Base-by-base conservation (phyloP, 1,140 invertebrate species). In the Copidosoma floridanum region DNA sequence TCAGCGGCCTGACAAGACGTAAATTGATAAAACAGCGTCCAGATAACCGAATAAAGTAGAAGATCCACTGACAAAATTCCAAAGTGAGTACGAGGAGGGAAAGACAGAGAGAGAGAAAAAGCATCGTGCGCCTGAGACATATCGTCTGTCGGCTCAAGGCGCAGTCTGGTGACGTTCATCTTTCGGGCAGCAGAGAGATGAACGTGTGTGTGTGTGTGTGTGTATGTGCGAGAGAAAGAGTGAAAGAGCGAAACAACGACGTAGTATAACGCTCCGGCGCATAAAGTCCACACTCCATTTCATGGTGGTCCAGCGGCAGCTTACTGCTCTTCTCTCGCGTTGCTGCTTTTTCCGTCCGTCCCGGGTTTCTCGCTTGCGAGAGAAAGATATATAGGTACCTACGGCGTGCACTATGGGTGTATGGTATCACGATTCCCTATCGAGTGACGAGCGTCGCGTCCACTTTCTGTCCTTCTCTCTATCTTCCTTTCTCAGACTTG, bases 341-440 rank as follows among this genome's bases (percentile, higher is more conserved):
- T 27, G 20, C 12, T 26, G 0, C 29, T 24, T 11, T 56, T 4
- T 23, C 46, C 40, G 12, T 32, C 29, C 7, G 14, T 23, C 16
- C 21, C 11, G 52, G n/a, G n/a, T n/a, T n/a, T n/a, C n/a, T 50
- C 24, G 24, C 47, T 29, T 2, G n/a, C n/a, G n/a, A n/a, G n/a
- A n/a, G 47, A 20, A 24, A 38, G 48, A 57, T 57, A 46, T 47
- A 57, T n/a, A n/a, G n/a, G n/a, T n/a, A n/a, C n/a, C n/a, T n/a
- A n/a, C 21, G 37, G 55, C 55, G 26, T 44, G 38, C 40, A 40
- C 60, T 26, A 6, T 32, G 61, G 54, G 61, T 63, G 50, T 63
- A 57, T 46, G 61, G 50, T 63, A 63, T 63, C 61, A 57, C 61
- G 61, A 63, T 63, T 63, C 61, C 53, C 61, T 63, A 63, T 63